Percentiles rank a stretch among this genome's conserved stretches.
Conservation (phyloP, 1,140 invertebrate genomes). For the Nymphalis io region DNA sequence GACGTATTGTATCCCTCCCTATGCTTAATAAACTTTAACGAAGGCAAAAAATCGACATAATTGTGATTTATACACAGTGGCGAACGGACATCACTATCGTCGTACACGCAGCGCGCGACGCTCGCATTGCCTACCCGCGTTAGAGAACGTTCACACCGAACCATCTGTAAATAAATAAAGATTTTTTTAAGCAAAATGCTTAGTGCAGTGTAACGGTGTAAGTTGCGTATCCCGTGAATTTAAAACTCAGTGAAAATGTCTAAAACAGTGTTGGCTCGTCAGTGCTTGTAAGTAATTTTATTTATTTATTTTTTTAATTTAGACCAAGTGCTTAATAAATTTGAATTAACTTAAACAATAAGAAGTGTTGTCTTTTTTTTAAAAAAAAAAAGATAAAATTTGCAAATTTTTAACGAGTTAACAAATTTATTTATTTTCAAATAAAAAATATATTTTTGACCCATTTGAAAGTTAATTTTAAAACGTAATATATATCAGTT, state of each 20-base stretch:
- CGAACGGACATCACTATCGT: constrained; percentile 36
- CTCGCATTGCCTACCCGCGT: constrained; percentile 26
- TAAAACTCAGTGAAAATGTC: constrained; percentile 31
- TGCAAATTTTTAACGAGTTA: too few species aligned
- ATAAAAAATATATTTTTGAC: neutral
- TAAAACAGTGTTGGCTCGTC: constrained; percentile 26
- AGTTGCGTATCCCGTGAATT: constrained; percentile 6
- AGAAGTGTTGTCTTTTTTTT: too few species aligned
- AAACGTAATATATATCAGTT: neutral
- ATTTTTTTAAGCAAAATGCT: constrained; percentile 21
- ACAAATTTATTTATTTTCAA: neutral
- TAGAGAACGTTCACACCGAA: constrained; percentile 16
- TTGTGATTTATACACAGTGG: neutral
- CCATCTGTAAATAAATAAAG: constrained; percentile 27
- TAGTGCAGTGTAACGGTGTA: constrained; percentile 28
- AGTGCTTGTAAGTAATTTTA: constrained; percentile 34
- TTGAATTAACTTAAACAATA: neutral
- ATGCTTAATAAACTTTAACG: neutral
- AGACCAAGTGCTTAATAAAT: neutral
- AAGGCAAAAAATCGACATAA: constrained; percentile 9
- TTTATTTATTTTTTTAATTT: neutral
- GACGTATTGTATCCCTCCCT: neutral
- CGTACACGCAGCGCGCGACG: constrained; percentile 16
- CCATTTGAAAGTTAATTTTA: neutral
- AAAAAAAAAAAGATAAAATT: neutral